Conservation (phyloP, 2,113 vertebrate species). For the Seriola aureovittata region DNA sequence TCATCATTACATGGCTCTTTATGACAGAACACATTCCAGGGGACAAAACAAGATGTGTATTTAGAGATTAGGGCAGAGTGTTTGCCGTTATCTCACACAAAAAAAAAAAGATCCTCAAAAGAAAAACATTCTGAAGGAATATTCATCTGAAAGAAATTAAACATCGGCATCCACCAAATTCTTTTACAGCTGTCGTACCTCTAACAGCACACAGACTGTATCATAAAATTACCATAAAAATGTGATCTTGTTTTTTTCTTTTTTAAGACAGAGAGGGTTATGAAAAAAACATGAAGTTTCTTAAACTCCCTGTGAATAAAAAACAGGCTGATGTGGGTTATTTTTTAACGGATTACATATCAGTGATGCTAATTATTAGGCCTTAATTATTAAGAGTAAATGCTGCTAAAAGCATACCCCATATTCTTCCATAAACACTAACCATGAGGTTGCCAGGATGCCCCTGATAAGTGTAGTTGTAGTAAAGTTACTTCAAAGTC, state of each 20-base stretch:
- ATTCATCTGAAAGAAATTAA: slow-evolving; percentile 37
- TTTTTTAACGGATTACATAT: background rate
- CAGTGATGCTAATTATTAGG: background rate
- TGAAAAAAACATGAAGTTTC: background rate
- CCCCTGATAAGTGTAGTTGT: background rate
- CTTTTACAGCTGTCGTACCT: background rate
- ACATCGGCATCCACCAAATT: background rate
- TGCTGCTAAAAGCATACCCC: background rate
- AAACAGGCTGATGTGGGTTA: background rate
- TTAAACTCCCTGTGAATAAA: background rate
- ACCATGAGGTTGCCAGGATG: too few species aligned
- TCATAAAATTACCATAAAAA: slow-evolving; percentile 11
- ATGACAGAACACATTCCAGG: slow-evolving; percentile 53
- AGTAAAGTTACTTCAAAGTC: background rate
- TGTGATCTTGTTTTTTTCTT: background rate
- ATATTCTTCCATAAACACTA: too few species aligned
- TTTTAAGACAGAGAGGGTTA: background rate
- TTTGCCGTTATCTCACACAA: slow-evolving; percentile 23
- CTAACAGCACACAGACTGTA: background rate
- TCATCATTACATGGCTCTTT: slow-evolving; percentile 63
- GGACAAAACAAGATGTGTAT: slow-evolving; percentile 62
- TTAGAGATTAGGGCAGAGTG: slow-evolving; percentile 38
- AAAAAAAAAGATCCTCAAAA: background rate
- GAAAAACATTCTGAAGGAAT: slow-evolving; percentile 12
- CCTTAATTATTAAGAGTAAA: background rate